Conservation (phyloP, 2,888 invertebrate genomes). For the Andrena bucephala region DNA sequence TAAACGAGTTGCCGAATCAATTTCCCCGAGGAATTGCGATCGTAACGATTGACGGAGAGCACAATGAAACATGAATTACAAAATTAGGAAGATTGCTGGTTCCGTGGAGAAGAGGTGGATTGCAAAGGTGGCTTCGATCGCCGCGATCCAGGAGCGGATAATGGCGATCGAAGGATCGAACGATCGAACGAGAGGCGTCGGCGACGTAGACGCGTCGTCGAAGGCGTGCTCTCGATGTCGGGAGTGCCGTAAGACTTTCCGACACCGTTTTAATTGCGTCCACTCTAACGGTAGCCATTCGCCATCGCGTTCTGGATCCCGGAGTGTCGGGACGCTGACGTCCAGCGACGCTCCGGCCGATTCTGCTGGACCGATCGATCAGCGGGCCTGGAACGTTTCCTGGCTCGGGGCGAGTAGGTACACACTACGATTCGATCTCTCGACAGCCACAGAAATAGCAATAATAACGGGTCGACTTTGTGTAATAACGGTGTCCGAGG, state of each 20-base stretch:
- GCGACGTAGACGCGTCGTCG: constrained; percentile 33
- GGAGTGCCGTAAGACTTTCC: constrained; percentile 79
- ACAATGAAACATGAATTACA: neutral
- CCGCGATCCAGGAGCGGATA: constrained; percentile 66
- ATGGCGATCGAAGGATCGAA: constrained; percentile 71
- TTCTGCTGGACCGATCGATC: constrained; percentile 58
- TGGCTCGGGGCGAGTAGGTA: constrained; percentile 3
- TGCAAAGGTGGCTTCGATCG: constrained; percentile 25
- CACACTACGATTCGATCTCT: neutral
- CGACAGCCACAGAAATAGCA: constrained; percentile 12
- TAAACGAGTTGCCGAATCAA: no score
- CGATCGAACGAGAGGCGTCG: constrained; percentile 62
- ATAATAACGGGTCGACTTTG: constrained; percentile 28
- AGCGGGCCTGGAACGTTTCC: constrained; percentile 35
- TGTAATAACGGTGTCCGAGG: constrained; percentile 38
- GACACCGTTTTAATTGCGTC: constrained; percentile 84
- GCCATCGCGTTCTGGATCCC: constrained; percentile 64
- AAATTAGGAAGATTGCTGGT: constrained; percentile 26
- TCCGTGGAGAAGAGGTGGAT: constrained; percentile 6
- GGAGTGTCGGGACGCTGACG: constrained; percentile 25
- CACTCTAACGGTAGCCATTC: constrained; percentile 81
- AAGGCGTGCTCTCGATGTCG: constrained; percentile 71
- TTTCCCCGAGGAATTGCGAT: no score
- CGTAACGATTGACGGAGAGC: neutral
- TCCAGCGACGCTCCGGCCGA: constrained; percentile 23